Evolutionary conservation across 2,113 vertebrate genomes (phyloP), one percentile per base, ranked within the genome.

Genomic region (Nettapus auritus): DNA sequence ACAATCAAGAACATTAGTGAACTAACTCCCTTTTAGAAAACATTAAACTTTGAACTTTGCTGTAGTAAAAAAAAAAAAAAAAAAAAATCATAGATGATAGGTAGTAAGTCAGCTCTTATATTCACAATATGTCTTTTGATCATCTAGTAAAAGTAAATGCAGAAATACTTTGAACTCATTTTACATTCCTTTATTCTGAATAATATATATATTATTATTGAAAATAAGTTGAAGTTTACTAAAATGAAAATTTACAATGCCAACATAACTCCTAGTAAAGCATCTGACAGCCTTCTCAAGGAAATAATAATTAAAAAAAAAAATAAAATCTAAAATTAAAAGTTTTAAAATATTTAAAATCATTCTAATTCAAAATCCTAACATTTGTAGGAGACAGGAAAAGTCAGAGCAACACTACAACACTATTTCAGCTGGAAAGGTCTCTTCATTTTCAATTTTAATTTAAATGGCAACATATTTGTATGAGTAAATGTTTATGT

Each of bases 401-500:
- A 93, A 90, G 33, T 89, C 31, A 85, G 31, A 93, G 60, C 28
- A 93, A 82, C n/a, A 83, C 22, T 69, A 90, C 28, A 92, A 82
- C 33, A 83, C 20, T 69, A 89, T 83, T 74, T 75, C 60, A 83
- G 33, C 9, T 62, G 55, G 29, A 55, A 83, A 69, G 44, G 16
- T 42, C 50, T 73, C 93, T 94, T 56, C 59, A 53, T 33, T 87
- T 87, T 48, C 46, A 48, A 48, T 48, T 21, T 48, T 21, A 48
- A 48, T 48, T 48, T 48, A 20, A 48, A 48, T 48, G 26, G 11
- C 69, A 44, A 9, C 2, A 1, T 40, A 15, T 59, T 86, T 94
- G 23, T 73, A 40, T 40, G 34, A 78, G 6, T 26, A 89, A 90
- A 56, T 3, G 12, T 52, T 69, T 91, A 22, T 52, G 17, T 70